These are phyloP conservation scores for Oostethus manadensis DNA, from an alignment of 2,113 vertebrate genomes.

Conservation along the genomic window DNA sequence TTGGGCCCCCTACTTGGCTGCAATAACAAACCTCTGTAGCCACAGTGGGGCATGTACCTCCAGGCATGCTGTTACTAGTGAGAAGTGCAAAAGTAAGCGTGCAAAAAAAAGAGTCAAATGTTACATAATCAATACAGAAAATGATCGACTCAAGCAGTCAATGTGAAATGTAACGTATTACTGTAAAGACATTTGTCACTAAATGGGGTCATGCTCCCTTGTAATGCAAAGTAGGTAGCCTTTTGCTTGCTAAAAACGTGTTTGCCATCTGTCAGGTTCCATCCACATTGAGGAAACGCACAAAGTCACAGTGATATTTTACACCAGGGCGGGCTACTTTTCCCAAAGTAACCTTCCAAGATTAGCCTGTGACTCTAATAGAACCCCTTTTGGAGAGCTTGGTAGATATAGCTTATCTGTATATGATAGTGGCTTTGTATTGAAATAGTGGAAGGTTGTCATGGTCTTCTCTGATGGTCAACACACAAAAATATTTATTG, in stretches of 20 bases:
- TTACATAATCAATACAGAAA: slow-evolving; percentile 17
- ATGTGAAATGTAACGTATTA: slow-evolving; percentile 15
- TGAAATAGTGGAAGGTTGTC: neutral
- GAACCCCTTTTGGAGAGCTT: slow-evolving; percentile 41
- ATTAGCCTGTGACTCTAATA: slow-evolving; percentile 54
- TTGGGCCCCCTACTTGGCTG: slow-evolving; percentile 38
- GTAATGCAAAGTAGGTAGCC: slow-evolving; percentile 37
- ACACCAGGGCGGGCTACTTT: slow-evolving; percentile 33
- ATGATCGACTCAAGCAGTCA: neutral
- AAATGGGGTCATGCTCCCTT: slow-evolving; percentile 44
- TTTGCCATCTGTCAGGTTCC: slow-evolving; percentile 42
- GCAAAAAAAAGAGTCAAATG: slow-evolving; percentile 7
- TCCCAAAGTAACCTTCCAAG: slow-evolving; percentile 43
- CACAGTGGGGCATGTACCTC: slow-evolving; percentile 51
- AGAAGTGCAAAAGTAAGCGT: slow-evolving; percentile 4
- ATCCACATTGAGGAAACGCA: slow-evolving; percentile 47
- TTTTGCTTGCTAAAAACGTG: slow-evolving; percentile 20
- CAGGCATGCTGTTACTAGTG: slow-evolving; percentile 32
- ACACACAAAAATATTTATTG: neutral
- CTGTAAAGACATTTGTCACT: slow-evolving; percentile 14
- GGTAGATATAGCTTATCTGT: slow-evolving; percentile 58
- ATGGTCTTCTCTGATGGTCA: neutral
- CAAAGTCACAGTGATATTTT: slow-evolving; percentile 60
- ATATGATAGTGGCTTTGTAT: slow-evolving; percentile 12
- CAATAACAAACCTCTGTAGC: slow-evolving; percentile 73